Conservation (phyloP, 2,888 invertebrate genomes). For the Sclerodermus sp. region DNA sequence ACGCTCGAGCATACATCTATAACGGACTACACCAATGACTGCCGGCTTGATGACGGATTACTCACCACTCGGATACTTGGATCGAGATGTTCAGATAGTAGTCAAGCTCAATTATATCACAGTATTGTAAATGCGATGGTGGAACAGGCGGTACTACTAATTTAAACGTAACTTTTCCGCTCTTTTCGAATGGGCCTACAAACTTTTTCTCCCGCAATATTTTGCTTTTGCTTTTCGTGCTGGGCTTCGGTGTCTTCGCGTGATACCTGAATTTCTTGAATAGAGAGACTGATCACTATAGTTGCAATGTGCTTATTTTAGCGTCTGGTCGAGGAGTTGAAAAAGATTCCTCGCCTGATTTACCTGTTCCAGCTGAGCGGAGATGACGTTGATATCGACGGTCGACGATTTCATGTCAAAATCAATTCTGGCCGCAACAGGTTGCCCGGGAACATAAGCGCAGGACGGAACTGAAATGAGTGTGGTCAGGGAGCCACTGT, state of each 20-base stretch:
- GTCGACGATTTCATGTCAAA: background rate
- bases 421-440: background rate
- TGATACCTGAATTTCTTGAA: too few relatives aligned
- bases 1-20: background rate
- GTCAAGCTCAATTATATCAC: conserved; percentile 71
- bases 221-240: too few relatives aligned
- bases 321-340: too few relatives aligned
- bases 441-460: background rate
- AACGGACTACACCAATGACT: background rate
- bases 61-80: conserved; percentile 22
- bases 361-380: background rate
- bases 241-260: too few relatives aligned
- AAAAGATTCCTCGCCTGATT: too few relatives aligned
- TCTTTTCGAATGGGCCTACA: background rate
- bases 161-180: background rate
- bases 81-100: conserved; percentile 67
- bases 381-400: background rate
- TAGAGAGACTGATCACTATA: too few relatives aligned
- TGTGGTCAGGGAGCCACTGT: background rate
- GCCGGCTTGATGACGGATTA: too few relatives aligned
- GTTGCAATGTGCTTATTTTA: too few relatives aligned
- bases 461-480: background rate
- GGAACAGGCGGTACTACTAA: conserved; percentile 67
- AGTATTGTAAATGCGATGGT: conserved; percentile 72
- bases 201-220: too few relatives aligned